Conservation (phyloP, 2,113 vertebrate genomes). For the Mirounga angustirostris region DNA sequence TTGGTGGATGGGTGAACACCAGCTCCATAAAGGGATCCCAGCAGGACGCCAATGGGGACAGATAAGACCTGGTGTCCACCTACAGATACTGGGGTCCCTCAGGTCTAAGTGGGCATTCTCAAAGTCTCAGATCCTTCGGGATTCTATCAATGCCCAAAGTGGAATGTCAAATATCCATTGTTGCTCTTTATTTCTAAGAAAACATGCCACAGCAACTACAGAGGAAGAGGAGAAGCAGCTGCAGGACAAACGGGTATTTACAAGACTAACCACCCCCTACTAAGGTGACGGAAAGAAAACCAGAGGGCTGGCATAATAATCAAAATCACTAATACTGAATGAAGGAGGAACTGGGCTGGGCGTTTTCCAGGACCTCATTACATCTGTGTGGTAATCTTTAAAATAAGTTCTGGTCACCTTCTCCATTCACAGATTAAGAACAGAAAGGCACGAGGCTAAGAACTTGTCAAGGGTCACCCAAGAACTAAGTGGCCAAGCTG, state of each 20-base stretch:
- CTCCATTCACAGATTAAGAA: background rate
- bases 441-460: background rate
- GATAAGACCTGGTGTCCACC: background rate
- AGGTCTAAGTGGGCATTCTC: background rate
- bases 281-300: background rate
- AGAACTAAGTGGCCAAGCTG: background rate
- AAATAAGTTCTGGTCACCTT: accelerated
- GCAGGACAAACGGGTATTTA: background rate
- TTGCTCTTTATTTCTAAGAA: background rate
- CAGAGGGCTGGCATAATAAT: background rate
- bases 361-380: too few species aligned
- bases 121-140: background rate
- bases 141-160: background rate
- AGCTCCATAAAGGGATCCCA: background rate
- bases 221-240: background rate
- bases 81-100: too few species aligned
- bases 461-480: background rate
- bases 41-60: background rate
- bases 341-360: background rate
- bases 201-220: background rate
- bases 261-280: too few species aligned
- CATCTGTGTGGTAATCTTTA: background rate
- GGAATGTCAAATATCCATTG: background rate
- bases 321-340: background rate
- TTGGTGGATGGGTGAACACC: background rate